Base-by-base conservation (phyloP, 2,888 invertebrate genomes). In the Autographa pulchrina region DNA sequence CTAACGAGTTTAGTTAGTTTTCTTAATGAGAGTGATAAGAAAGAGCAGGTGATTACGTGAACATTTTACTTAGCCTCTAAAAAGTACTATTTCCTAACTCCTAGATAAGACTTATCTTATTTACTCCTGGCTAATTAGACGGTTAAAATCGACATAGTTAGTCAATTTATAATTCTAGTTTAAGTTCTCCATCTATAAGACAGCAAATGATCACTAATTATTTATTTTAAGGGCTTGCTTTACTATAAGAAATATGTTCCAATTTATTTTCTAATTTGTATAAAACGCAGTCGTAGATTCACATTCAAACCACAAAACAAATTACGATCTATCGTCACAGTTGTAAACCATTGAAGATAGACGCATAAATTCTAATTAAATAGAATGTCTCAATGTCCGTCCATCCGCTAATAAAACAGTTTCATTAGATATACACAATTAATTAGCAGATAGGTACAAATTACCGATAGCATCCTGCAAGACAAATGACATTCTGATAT, bases 361-460 rank as follows among this genome's bases (percentile, higher is more conserved):
- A 66, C 58, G 63, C 81, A 80, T 80, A 66, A 11, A 78, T 74
- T 65, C 64, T 78, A 82, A 82, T 80, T 75, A 68, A 70, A 74
- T 41, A 52, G 38, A 71, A 69, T 20, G 41, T 41, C 59, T 41
- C 43, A 63, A 70, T 71, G 67, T 32, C 58, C 62, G 62, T 35
- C 43, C 41, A 38, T 56, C 18, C 25, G 60, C 54, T 68, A 70
- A 72, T 80, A 73, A 79, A 83, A 80, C 68, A 71, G 62, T 31
- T 66, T 32, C 60, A 62, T 54, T 72, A 68, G 56, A 64, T 66
- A 59, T 62, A 59, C 54, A 56, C 54, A 56, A 52, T 68, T 70
- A 66, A 75, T 80, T 67, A 41, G 25, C n/a, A 8, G 31, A 58
- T 54, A 56, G 58, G 18, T 38, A 68, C 71, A 78, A 74, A 68